Evolutionary conservation across 2,888 invertebrate species (phyloP).

Genomic region (Mimachlamys varia): DNA sequence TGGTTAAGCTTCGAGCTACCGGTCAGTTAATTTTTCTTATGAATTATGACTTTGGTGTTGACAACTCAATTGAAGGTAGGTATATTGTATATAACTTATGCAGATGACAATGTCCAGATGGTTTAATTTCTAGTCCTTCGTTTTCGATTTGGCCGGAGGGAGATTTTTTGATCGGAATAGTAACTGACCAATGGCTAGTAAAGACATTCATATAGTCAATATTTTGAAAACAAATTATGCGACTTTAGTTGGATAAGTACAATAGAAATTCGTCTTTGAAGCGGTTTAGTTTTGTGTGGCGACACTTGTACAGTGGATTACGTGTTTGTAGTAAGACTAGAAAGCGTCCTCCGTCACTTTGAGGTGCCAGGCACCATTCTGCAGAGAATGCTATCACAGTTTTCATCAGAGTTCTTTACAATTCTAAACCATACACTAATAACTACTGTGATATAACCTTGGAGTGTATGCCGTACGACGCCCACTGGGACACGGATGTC

Average conservation of each 20-base stretch:
- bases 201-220: constrained; percentile 10
- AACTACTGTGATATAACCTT: background rate
- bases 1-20: background rate
- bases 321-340: background rate
- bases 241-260: background rate
- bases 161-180: background rate
- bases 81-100: background rate
- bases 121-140: constrained; percentile 4
- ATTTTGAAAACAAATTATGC: constrained; percentile 31
- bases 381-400: background rate
- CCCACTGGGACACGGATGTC: too few relatives aligned
- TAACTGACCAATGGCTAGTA: background rate
- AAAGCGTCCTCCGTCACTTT: background rate
- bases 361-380: background rate
- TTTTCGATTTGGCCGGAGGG: constrained; percentile 11
- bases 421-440: background rate
- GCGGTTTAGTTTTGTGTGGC: background rate
- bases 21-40: background rate
- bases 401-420: background rate
- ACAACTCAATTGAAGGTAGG: constrained; percentile 25
- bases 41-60: background rate
- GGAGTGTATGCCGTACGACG: too few relatives aligned
- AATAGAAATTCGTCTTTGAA: background rate
- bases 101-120: background rate
- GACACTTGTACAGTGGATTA: background rate